phyloP scores from a whole-genome alignment of 2,113 vertebrate species.

The Plestiodon gilberti region DNA sequence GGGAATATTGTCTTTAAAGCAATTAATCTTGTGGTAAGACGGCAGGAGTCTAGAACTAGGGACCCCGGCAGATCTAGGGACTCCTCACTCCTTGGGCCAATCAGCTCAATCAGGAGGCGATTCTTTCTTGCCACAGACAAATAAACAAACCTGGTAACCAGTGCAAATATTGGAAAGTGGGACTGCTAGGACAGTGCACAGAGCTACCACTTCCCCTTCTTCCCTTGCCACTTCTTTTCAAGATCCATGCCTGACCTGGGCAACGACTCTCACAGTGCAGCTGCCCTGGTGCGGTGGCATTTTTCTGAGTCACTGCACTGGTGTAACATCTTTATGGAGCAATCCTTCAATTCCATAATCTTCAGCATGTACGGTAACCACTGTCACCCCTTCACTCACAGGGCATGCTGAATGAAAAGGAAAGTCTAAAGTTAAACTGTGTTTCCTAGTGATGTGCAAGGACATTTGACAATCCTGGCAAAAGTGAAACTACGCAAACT shows the following conservation, averaged over 20 bases:
- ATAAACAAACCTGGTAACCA: not conserved
- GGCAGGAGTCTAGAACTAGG: too few relatives aligned
- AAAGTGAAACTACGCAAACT: not conserved
- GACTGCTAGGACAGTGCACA: too few relatives aligned
- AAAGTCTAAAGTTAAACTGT: not conserved
- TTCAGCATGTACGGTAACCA: not conserved
- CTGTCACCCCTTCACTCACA: not conserved
- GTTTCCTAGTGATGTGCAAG: not conserved
- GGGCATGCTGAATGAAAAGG: rapidly evolving
- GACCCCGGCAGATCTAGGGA: too few relatives aligned
- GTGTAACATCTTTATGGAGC: not conserved
- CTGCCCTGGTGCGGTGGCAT: not conserved
- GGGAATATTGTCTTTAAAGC: too few relatives aligned
- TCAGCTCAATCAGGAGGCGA: not conserved
- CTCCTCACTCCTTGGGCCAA: too few relatives aligned
- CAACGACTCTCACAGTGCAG: not conserved
- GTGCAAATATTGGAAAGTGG: too few relatives aligned
- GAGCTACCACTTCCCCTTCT: not conserved
- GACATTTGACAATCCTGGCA: not conserved
- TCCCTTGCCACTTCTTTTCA: not conserved
- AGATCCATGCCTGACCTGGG: not conserved
- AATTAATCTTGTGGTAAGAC: too few relatives aligned
- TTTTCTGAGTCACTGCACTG: not conserved
- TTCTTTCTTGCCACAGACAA: not conserved
- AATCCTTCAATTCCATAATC: not conserved